Percentiles rank a stretch among this genome's conserved stretches.
phyloP scores from a whole-genome alignment of 2,888 invertebrate species.

The Melieria picta region DNA sequence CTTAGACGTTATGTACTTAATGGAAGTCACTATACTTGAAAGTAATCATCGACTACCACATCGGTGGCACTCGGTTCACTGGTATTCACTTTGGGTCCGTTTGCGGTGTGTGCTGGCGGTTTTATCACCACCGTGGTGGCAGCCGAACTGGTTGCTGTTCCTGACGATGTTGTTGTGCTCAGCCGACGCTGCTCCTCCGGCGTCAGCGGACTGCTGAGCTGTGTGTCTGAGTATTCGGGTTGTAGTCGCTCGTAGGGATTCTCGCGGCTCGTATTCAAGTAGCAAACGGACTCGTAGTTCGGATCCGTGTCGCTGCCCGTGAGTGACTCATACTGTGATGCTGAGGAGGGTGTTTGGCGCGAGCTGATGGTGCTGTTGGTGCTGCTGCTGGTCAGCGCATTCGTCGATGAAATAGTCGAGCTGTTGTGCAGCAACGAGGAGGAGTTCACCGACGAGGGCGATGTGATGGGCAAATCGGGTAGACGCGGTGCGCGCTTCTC shows the following conservation, averaged over 20 bases:
- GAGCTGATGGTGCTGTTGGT: slow-evolving; percentile 61
- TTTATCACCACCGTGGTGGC: slow-evolving; percentile 25
- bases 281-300: slow-evolving; percentile 85
- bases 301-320: slow-evolving; percentile 83
- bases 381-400: slow-evolving; percentile 56
- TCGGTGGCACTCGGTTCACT: slow-evolving; percentile 45
- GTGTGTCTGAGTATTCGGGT: slow-evolving; percentile 61
- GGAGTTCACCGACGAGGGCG: slow-evolving; percentile 55
- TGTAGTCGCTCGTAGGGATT: slow-evolving; percentile 76
- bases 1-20: slow-evolving; percentile 14
- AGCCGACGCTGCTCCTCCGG: slow-evolving; percentile 43
- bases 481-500: slow-evolving; percentile 32
- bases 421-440: slow-evolving; percentile 50
- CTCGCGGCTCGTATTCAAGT: slow-evolving; percentile 70
- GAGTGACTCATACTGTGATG: slow-evolving; percentile 83
- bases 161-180: slow-evolving; percentile 37
- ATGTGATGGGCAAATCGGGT: slow-evolving; percentile 46
- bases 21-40: slow-evolving; percentile 58
- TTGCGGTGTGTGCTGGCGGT: slow-evolving; percentile 20
- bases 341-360: slow-evolving; percentile 67
- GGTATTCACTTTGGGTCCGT: slow-evolving; percentile 42
- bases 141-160: slow-evolving; percentile 37
- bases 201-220: slow-evolving; percentile 48
- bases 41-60: slow-evolving; percentile 65
- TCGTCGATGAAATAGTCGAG: slow-evolving; percentile 48